Base-by-base conservation (phyloP, 1,140 invertebrate genomes). In the Bombus terrestris region DNA sequence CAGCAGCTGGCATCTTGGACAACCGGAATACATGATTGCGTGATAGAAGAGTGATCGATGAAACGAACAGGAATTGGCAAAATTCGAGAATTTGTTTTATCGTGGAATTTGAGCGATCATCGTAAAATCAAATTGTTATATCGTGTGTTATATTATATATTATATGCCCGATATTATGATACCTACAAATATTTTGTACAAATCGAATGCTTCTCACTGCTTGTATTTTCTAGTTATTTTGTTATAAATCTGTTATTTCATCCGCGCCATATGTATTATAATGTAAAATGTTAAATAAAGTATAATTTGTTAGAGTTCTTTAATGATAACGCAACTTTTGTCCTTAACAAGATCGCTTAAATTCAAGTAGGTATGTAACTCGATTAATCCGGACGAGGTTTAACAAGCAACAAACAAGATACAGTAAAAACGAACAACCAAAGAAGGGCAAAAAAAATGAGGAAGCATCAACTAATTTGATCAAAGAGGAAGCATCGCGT, bases 381-480 rank as follows among this genome's bases (percentile, higher is more conserved):
- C 28, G 28, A 62, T n/a, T n/a, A 62, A 62, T 62, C 12, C 28
- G 59, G 12, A n/a, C 59, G 18, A 35, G 39, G 22, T 25, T 68
- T 80, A 80, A 80, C 78, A 41, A 69, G 66, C 15, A 39, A 53
- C 43, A 80, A 59, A 59, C 37, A 72, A 72, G 28, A 5, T 22
- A 9, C 39, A 5, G 1, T 6, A 41, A 73, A 73, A 15, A 43
- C 22, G 71, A 62, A 37, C 35, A 13, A 71, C 25, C 22, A 13
- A 41, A 37, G 9, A 53, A 69, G 35, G 35, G 28, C 37, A 39
- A 1, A 39, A 43, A 32, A 18, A 57, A 43, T 12, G 43, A 25
- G 9, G n/a, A 12, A 32, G 32, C 1, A 53, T 6, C 2, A 6
- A n/a, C n/a, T 6, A 39, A 77, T 39, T 43, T 32, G 74, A 66